Base-by-base conservation (phyloP, 2,113 vertebrate genomes). In the Hippocampus comes region DNA sequence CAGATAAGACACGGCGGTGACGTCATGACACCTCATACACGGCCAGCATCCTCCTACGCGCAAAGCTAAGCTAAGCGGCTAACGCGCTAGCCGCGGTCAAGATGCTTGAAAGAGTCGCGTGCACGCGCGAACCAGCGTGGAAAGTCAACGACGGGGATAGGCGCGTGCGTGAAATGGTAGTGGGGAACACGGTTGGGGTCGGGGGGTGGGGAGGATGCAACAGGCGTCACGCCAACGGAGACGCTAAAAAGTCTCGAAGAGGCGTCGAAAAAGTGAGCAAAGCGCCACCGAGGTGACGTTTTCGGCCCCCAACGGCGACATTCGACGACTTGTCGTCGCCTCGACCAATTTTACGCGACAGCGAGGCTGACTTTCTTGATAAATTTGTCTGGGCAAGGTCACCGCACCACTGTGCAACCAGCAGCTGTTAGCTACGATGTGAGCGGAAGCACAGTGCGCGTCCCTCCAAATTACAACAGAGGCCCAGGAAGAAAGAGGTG, bases 161-260 rank as follows among this genome's bases (percentile, higher is more conserved):
- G 64, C 43, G 64, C 43, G 63, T 65, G 63, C 41, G 38, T 25
- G 55, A 23, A 30, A 34, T 27, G 30, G 59, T 14, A 17, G 9
- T 34, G 59, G 57, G 6, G 30, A 30, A 20, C 23, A n/a, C n/a
- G 27, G 57, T 34, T 11, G 56, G 5, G 34, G 34, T 38, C 34
- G 42, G 18, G 38, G 67, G 53, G 20, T 67, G 83, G 30, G 79
- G 78, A 23, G 80, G 87, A 88, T 89, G 89, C 89, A 90, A 90
- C 89, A 90, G 89, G 89, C 89, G 87, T 87, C 84, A 87, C 89
- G 86, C 68, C 72, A 76, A 79, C 67, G 72, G 65, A 72, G 68
- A 74, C 76, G 65, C 56, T 20, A 46, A 46, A 53, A 83, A 80
- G 78, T 87, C 42, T 43, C 51, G 9, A 7, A 72, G 81, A 83